phyloP scores from a whole-genome alignment of 2,113 vertebrate genomes.

The Ammodytes dubius region DNA sequence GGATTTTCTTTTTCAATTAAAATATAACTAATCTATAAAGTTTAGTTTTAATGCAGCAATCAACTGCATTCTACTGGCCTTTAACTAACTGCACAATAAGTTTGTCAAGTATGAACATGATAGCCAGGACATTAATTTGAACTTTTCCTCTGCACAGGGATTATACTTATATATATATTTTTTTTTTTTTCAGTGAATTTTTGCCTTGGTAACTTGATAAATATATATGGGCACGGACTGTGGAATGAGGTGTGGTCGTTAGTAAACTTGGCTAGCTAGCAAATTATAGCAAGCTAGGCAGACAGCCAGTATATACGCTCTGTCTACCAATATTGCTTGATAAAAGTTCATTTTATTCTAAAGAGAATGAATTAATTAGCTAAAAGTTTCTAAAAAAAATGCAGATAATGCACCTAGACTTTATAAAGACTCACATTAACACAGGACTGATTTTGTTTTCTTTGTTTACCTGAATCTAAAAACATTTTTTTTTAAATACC shows the following conservation, averaged over 20 bases:
- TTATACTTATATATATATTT: not conserved
- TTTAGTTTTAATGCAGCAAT: too few species aligned
- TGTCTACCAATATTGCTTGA: constrained; percentile 31
- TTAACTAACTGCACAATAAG: too few species aligned
- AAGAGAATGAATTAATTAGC: not conserved
- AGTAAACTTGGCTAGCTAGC: not conserved
- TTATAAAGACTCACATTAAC: not conserved
- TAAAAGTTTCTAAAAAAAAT: constrained; percentile 11
- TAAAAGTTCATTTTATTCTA: constrained; percentile 3
- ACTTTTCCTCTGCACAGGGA: not conserved
- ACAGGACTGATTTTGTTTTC: not conserved
- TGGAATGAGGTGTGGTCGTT: constrained; percentile 24
- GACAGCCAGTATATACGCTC: not conserved
- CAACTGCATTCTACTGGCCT: not conserved
- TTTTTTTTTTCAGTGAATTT: constrained; percentile 29
- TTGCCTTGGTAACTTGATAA: constrained; percentile 15
- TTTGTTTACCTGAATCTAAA: not conserved
- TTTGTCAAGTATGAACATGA: not conserved
- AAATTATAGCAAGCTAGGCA: constrained; percentile 1
- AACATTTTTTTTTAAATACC: constrained; percentile 6
- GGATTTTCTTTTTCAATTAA: not conserved
- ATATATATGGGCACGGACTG: not conserved
- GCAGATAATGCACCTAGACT: constrained; percentile 1
- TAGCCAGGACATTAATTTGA: not conserved
- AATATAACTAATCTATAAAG: not conserved